These are phyloP conservation scores for Aphis gossypii DNA, from an alignment of 1,140 invertebrate genomes.

Conservation along the genomic window DNA sequence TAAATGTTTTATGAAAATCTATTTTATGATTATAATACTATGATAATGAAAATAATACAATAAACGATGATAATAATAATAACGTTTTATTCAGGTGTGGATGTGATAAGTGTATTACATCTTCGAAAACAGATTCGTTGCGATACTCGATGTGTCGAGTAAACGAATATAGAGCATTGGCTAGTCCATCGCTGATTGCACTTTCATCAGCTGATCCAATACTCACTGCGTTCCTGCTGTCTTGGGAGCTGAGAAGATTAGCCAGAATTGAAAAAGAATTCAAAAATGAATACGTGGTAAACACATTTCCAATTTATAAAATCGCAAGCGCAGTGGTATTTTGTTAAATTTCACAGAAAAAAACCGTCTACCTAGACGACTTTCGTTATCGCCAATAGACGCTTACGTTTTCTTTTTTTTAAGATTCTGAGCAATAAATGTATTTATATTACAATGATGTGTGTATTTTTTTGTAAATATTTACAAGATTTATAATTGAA, in stretches of 20 bases:
- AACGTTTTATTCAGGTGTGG: conserved; percentile 71
- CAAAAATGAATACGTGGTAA: conserved; percentile 74
- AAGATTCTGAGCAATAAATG: background rate
- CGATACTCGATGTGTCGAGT: conserved; percentile 87
- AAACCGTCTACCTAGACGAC: background rate
- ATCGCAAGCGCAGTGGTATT: background rate
- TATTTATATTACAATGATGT: background rate
- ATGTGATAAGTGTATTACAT: conserved; percentile 78
- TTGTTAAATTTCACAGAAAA: background rate
- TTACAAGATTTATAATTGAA: background rate
- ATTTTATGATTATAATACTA: background rate
- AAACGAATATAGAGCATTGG: conserved; percentile 89
- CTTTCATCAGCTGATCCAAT: conserved; percentile 85
- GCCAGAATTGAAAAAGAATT: conserved; percentile 83
- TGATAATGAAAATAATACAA: background rate
- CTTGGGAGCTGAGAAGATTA: conserved; percentile 81
- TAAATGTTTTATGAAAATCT: too few relatives aligned
- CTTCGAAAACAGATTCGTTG: conserved; percentile 70
- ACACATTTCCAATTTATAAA: background rate
- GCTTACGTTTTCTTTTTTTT: background rate
- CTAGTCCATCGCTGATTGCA: conserved; percentile 88
- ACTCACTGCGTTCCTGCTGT: conserved; percentile 82
- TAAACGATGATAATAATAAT: background rate
- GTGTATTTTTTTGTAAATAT: background rate
- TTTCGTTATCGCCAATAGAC: background rate